phyloP scores from a whole-genome alignment of 2,888 invertebrate species.

The Teinopalpus imperialis region DNA sequence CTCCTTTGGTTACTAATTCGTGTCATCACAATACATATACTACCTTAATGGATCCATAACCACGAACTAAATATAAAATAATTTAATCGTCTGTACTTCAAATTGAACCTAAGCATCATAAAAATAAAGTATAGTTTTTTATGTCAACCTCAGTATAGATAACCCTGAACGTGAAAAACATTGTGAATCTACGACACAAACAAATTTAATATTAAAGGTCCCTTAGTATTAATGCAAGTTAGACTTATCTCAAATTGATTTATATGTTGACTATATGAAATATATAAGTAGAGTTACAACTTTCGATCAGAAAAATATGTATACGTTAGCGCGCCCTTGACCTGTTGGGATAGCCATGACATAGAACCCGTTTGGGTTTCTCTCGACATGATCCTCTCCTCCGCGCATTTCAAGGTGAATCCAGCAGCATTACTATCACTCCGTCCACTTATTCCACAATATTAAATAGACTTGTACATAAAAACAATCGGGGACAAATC shows the following conservation, averaged over 20 bases:
- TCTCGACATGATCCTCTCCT: constrained; percentile 39
- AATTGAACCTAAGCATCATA: too few relatives aligned
- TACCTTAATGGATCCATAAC: too few relatives aligned
- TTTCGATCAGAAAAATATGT: constrained; percentile 26
- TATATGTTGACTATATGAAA: constrained; percentile 15
- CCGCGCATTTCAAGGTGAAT: constrained; percentile 37
- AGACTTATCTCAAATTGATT: too few relatives aligned
- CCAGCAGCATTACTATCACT: constrained; percentile 28
- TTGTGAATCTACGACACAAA: neutral
- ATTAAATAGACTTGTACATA: constrained; percentile 13
- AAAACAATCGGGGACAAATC: constrained; percentile 29
- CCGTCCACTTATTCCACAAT: neutral
- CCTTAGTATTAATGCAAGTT: too few relatives aligned
- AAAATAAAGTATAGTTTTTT: neutral
- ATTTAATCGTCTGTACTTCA: neutral
- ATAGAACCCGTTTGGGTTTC: constrained; percentile 59
- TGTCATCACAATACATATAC: too few relatives aligned
- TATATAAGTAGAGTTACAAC: constrained; percentile 17
- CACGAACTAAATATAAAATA: too few relatives aligned
- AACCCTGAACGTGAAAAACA: neutral
- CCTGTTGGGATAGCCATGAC: constrained; percentile 53
- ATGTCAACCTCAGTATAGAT: too few relatives aligned
- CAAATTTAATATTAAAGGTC: neutral
- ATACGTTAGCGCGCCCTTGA: constrained; percentile 37
- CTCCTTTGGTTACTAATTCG: too few relatives aligned